Conservation (phyloP, 2,113 vertebrate genomes). For the Nothoprocta pentlandii region DNA sequence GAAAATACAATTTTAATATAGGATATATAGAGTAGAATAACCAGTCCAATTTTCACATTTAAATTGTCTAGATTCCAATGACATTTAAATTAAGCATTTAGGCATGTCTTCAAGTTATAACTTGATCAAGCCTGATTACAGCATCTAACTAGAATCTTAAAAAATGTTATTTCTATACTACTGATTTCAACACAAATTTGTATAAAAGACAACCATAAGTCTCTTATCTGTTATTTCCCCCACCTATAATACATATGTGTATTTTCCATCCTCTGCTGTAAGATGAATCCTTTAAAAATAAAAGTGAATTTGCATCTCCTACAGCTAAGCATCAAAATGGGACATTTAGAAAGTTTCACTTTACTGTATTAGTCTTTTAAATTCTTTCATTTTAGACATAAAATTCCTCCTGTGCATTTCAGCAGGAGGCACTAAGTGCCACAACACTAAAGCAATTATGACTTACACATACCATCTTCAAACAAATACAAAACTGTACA, state of each 20-base stretch:
- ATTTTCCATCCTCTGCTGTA: not conserved
- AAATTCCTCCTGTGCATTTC: slow-evolving; percentile 12
- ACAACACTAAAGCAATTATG: not conserved
- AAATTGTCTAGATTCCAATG: not conserved
- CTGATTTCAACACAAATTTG: not conserved
- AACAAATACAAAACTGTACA: not conserved
- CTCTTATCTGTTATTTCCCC: not conserved
- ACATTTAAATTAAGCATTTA: not conserved
- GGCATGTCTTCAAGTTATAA: not conserved
- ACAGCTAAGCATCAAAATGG: not conserved
- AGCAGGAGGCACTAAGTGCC: not conserved
- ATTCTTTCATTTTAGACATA: not conserved
- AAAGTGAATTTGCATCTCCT: not conserved
- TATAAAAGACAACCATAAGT: not conserved
- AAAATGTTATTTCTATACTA: not conserved
- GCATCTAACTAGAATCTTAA: not conserved
- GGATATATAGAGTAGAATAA: not conserved
- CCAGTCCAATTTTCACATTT: not conserved
- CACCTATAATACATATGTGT: not conserved
- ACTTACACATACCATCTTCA: not conserved
- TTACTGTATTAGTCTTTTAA: not conserved
- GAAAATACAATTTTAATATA: not conserved
- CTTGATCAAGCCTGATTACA: not conserved
- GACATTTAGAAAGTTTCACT: not conserved
- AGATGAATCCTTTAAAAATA: not conserved